Evolutionary conservation across 2,113 vertebrate species (phyloP), one percentile per base, ranked within the genome.

Genomic region (Solea solea): DNA sequence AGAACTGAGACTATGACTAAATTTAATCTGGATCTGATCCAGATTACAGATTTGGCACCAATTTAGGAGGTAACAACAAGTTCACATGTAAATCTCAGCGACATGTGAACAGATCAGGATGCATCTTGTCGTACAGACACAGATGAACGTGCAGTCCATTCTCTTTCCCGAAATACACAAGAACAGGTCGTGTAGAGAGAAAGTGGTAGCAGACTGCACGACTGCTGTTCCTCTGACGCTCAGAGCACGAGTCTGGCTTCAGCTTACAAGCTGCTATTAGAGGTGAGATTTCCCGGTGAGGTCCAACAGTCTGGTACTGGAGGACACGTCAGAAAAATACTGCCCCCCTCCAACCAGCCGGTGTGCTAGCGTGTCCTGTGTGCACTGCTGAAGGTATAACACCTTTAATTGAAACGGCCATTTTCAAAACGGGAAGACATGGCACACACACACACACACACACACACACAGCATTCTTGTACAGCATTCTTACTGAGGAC

Each of bases 261-360:
- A 52, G 80, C 57, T 74, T 81, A 63, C 16, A 50, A 39, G 56
- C 76, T 65, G 64, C 62, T 84, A 87, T 91, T 84, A 88, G 72
- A 88, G 89, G 91, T 90, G 89, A 86, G 78, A 92, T 80, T 64
- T 85, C 91, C 88, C 56, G 87, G 63, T 77, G 72, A 58, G 82
- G 69, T 64, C 64, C 79, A 64, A 73, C 73, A 86, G 79, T 84
- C 81, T 80, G 76, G 84, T 72, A 67, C 68, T 73, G 80, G 74
- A 87, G 88, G 83, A 83, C 82, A 87, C 71, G 86, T 78, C 76
- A 85, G 67, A 74, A 69, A 59, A 66, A 27, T 4, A 14, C 64
- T 39, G 69, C 59, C 45, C 66, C 65, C 81, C 48, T 70, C 50
- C 74, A 81, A 64, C 71, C 63, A 76, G 52, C 45, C 62, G 69